Conservation (phyloP, 2,113 vertebrate species). For the Cyanoliseus patagonus region DNA sequence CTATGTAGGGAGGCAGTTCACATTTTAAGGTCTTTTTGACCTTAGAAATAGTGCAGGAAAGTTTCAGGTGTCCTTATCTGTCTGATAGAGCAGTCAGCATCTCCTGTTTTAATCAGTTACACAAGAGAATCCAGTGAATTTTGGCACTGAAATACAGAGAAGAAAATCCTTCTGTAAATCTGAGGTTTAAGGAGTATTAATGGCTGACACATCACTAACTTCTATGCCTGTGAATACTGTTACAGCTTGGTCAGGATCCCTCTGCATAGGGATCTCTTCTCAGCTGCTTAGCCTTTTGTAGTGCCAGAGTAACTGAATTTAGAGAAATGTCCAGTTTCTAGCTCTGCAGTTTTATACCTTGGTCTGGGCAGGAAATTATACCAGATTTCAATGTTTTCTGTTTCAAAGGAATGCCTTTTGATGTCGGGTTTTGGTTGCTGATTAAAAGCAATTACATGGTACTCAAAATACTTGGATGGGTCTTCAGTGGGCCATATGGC, state of each 20-base stretch:
- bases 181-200: constrained; percentile 31
- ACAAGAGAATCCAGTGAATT: neutral
- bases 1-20: neutral
- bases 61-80: neutral
- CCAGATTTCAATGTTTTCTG: neutral
- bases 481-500: neutral
- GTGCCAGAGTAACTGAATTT: neutral
- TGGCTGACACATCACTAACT: neutral
- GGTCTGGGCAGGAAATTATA: neutral
- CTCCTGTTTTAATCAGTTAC: neutral
- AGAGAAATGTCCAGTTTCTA: neutral
- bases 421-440: neutral
- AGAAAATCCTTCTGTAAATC: constrained; percentile 32
- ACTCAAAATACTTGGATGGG: neutral
- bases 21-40: neutral
- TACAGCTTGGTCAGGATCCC: neutral
- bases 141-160: neutral
- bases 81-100: neutral
- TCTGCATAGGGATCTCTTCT: neutral
- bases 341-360: neutral
- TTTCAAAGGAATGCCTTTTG: neutral
- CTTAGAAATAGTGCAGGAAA: constrained; percentile 5
- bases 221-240: neutral
- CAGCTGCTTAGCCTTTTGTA: neutral
- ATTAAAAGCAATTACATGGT: constrained; percentile 7